phyloP scores from a whole-genome alignment of 2,797 vertebrate genomes.

The Fundulus diaphanus region DNA sequence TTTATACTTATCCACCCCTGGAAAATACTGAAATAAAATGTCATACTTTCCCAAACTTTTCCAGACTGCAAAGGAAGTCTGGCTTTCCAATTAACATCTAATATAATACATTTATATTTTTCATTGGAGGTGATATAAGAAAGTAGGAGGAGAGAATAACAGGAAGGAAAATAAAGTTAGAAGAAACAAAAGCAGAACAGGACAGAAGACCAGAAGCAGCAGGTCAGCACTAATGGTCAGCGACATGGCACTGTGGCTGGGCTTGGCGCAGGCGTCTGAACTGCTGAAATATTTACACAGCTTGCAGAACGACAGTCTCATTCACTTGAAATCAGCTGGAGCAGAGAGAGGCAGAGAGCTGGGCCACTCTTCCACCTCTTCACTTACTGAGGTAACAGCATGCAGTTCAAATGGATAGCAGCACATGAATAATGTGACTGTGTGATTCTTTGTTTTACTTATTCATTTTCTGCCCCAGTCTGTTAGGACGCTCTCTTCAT shows the following conservation, averaged over 20 bases:
- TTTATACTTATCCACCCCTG: not conserved
- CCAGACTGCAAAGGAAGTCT: not conserved
- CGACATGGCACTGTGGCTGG: conserved; percentile 71
- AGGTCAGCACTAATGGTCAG: conserved; percentile 82
- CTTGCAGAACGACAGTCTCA: conserved; percentile 68
- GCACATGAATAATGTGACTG: conserved; percentile 69
- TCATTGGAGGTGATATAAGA: not conserved
- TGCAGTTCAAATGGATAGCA: conserved; percentile 64
- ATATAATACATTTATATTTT: not conserved
- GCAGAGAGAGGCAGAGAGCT: conserved; percentile 51
- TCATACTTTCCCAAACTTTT: not conserved
- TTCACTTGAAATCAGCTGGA: conserved; percentile 70
- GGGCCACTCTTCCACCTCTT: conserved; percentile 59
- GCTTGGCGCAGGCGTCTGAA: conserved; percentile 57
- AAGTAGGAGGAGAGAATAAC: not conserved
- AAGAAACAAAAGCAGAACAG: conserved; percentile 40
- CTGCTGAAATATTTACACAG: conserved; percentile 81
- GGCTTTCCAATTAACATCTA: not conserved
- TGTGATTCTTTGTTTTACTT: conserved; percentile 71
- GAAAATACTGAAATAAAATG: not conserved
- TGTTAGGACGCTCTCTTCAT: conserved; percentile 49
- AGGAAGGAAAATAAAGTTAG: conserved; percentile 36
- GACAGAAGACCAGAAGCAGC: conserved; percentile 60
- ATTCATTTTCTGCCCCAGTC: conserved; percentile 57
- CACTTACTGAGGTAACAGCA: conserved; percentile 54